These are phyloP conservation scores for Heliconius charithonia DNA, from an alignment of 2,888 invertebrate genomes.

Conservation along the genomic window DNA sequence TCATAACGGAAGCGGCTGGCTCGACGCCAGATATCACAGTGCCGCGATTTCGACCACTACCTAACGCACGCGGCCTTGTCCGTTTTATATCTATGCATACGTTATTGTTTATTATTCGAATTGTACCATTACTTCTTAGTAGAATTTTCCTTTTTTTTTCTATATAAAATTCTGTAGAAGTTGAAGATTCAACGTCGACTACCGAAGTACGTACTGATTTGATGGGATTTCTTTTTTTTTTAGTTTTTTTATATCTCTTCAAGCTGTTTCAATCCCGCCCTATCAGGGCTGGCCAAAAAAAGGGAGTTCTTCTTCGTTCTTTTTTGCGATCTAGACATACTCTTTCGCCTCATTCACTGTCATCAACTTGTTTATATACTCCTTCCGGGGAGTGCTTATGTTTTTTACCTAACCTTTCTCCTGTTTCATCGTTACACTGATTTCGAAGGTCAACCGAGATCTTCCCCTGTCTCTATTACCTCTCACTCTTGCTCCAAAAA, in stretches of 20 bases:
- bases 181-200: neutral
- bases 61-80: conserved; percentile 17
- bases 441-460: no score
- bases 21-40: conserved; percentile 43
- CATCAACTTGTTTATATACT: no score
- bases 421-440: no score
- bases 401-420: no score
- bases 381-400: no score
- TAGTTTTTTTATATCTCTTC: neutral
- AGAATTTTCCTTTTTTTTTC: neutral
- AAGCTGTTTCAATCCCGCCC: no score
- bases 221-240: neutral
- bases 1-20: conserved; percentile 50
- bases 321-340: no score
- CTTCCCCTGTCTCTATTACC: no score
- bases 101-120: neutral
- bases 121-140: neutral
- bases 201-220: neutral
- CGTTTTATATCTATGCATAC: neutral
- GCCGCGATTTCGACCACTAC: conserved; percentile 18
- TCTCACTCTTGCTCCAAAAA: no score
- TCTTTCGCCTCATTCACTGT: no score
- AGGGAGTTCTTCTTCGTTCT: no score
- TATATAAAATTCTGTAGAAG: neutral
- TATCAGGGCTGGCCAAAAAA: no score